Base-by-base conservation (phyloP, 1,140 invertebrate species). In the Penaeus indicus region DNA sequence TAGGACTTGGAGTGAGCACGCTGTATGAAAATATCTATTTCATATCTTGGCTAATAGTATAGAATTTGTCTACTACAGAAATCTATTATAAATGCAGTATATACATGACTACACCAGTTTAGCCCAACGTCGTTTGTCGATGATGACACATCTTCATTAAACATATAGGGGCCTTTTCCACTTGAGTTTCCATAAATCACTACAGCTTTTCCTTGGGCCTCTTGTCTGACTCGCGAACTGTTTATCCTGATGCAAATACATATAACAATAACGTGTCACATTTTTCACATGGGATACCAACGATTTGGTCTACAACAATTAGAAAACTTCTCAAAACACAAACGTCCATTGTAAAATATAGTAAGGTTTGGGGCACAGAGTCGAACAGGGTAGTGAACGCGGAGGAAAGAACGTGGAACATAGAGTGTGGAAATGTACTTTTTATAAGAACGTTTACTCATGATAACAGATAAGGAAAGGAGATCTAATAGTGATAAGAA, bases 1-100 rank as follows among this genome's bases (percentile, higher is more conserved):
- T 78, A 86, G 75, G 75, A 86, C 84, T 86, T 77, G 27, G 60
- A 86, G 84, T 86, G 84, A 86, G 84, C 84, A 78, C 32, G 84
- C 21, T 86, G 84, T 89, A 77, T 89, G 72, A 83, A 84, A 78
- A 89, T 84, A 84, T 83, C 82, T 77, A 88, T 89, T 84, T 79
- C 80, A 75, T 89, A 78, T 89, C 82, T 84, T n/a, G 69, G 38
- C 82, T 89, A 89, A 47, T 63, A 83, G 47, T 83, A 84, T 89
- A 89, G 80, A 84, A 84, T 84, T 77, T 63, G 16, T 83, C 69
- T 89, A 83, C 69, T 78, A 83, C 81, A 79, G 80, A 84, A 63
- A 63, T 78, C 81, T 84, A 84, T 78, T 77, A 88, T 64, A 83
- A 84, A 78, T 84, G 61, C 67, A 69, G 60, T 62, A 77, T 84